Evolutionary conservation across 2,113 vertebrate genomes (phyloP).

Genomic region (Pristiophorus japonicus): DNA sequence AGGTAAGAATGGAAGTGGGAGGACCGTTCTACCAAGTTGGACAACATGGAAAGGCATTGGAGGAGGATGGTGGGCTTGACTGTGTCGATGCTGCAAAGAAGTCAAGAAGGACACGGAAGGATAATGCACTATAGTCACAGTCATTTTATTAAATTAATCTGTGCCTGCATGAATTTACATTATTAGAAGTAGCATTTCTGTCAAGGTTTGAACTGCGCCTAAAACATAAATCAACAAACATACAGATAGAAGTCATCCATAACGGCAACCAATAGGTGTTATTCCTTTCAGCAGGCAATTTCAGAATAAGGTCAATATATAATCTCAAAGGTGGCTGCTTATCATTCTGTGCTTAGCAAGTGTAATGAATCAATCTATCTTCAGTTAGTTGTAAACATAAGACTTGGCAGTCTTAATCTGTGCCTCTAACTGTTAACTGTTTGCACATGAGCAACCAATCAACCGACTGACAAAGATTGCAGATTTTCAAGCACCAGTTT

Average conservation of each 20-base stretch:
- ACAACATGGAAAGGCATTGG: background rate
- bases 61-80: background rate
- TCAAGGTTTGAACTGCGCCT: background rate
- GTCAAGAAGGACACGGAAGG: background rate
- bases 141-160: background rate
- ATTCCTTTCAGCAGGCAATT: background rate
- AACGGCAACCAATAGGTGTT: background rate
- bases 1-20: background rate
- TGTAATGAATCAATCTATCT: constrained; percentile 34
- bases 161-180: background rate
- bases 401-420: constrained; percentile 3
- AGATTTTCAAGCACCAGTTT: background rate
- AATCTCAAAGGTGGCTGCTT: background rate
- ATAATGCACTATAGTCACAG: background rate
- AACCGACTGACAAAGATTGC: background rate
- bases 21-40: background rate
- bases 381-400: background rate
- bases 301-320: constrained; percentile 7
- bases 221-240: background rate
- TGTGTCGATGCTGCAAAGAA: background rate
- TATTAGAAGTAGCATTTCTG: background rate
- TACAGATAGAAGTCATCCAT: background rate
- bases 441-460: background rate
- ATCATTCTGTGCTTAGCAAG: constrained; percentile 11
- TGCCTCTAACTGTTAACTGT: background rate